Evolutionary conservation across 2,797 vertebrate genomes (phyloP).

Genomic region (Cirrhinus mrigala): DNA sequence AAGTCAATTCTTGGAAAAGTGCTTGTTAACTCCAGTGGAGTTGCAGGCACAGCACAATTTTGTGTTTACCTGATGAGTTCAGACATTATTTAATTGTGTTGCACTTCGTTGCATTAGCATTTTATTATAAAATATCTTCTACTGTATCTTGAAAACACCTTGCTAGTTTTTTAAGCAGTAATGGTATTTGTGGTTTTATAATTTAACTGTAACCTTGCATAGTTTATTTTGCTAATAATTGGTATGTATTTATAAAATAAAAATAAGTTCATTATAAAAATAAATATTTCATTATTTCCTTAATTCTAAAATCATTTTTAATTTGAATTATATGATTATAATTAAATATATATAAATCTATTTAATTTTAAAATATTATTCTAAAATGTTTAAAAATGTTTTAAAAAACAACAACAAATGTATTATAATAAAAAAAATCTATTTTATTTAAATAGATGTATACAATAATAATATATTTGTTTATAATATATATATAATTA

Average conservation of each 20-base stretch:
- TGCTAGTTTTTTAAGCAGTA: neutral
- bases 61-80: conserved; percentile 26
- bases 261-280: neutral
- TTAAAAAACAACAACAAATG: no score
- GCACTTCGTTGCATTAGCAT: conserved; percentile 7
- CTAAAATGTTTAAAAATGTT: neutral
- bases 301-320: neutral
- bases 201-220: neutral
- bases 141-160: neutral
- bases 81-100: neutral
- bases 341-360: neutral
- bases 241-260: neutral
- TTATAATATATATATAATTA: no score
- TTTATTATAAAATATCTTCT: neutral
- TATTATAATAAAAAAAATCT: no score
- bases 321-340: neutral
- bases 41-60: neutral
- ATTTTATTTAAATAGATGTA: no score
- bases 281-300: neutral
- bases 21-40: conserved; percentile 36
- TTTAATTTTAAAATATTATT: neutral
- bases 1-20: conserved; percentile 14
- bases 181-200: neutral
- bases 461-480: no score
- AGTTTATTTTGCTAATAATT: neutral